phyloP scores from a whole-genome alignment of 1,140 invertebrate genomes.

The Brachionus angularis region DNA sequence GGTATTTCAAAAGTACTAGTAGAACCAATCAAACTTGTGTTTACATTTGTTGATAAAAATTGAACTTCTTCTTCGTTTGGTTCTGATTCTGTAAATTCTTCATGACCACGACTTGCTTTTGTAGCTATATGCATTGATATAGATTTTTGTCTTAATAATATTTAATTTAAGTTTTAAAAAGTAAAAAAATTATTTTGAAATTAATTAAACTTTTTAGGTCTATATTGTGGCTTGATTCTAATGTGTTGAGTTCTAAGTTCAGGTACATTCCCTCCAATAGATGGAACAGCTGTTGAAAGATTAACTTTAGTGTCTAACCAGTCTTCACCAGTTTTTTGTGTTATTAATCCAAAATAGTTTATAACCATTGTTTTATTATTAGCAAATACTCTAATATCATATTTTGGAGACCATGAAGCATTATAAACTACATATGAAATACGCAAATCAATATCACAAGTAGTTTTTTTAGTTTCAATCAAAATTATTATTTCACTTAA shows the following conservation, averaged over 20 bases:
- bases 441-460: slow-evolving; percentile 46
- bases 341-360: slow-evolving; percentile 57
- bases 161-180: too few relatives aligned
- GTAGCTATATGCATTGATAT: too few relatives aligned
- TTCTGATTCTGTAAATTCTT: too few relatives aligned
- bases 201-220: too few relatives aligned
- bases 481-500: slow-evolving; percentile 50
- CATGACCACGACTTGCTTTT: too few relatives aligned
- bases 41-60: too few relatives aligned
- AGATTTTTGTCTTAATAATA: too few relatives aligned
- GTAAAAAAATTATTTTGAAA: too few relatives aligned
- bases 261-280: slow-evolving; percentile 55
- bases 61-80: too few relatives aligned
- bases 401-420: slow-evolving; percentile 53
- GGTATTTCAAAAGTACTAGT: neutral
- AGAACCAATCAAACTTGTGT: neutral
- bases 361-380: slow-evolving; percentile 50
- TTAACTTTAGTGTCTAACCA: slow-evolving; percentile 57
- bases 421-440: slow-evolving; percentile 53
- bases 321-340: slow-evolving; percentile 58
- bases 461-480: slow-evolving; percentile 47
- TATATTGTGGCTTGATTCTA: slow-evolving; percentile 48
- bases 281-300: slow-evolving; percentile 57
- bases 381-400: slow-evolving; percentile 56
- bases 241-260: slow-evolving; percentile 49